Evolutionary conservation across 2,797 vertebrate genomes (phyloP).

Genomic region (Pseudochaenichthys georgianus): DNA sequence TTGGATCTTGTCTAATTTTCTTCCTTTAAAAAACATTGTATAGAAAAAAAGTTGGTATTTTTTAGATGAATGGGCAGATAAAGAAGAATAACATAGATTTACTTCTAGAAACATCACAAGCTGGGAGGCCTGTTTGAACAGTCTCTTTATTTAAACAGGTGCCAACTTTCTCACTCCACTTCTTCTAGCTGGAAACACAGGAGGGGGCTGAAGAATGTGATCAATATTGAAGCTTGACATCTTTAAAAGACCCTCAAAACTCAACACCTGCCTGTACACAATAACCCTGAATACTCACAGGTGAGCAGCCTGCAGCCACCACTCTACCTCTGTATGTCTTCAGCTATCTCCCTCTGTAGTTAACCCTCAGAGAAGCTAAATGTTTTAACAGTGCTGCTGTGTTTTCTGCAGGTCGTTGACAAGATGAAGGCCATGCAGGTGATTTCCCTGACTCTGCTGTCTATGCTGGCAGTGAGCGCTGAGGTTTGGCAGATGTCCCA

Average conservation of each 20-base stretch:
- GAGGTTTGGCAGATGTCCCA: slow-evolving; percentile 84
- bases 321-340: background rate
- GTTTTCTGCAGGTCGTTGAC: slow-evolving; percentile 45
- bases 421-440: slow-evolving; percentile 74
- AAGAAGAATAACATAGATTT: slow-evolving; percentile 8
- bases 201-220: slow-evolving; percentile 14
- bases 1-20: background rate
- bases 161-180: slow-evolving; percentile 49
- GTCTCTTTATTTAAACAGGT: slow-evolving; percentile 65
- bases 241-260: slow-evolving; percentile 55
- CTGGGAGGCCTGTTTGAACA: slow-evolving; percentile 45
- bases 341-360: background rate
- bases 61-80: background rate
- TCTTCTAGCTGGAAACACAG: slow-evolving; percentile 17
- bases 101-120: background rate
- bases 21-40: background rate
- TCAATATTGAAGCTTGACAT: background rate
- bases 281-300: slow-evolving; percentile 35
- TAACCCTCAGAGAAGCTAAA: background rate
- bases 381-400: background rate
- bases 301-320: slow-evolving; percentile 29
- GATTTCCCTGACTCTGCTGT: slow-evolving; percentile 79
- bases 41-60: background rate
- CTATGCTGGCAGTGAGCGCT: slow-evolving; percentile 69
- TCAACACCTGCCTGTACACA: slow-evolving; percentile 4